These are phyloP conservation scores for Aptenodytes patagonicus DNA, from an alignment of 2,113 vertebrate species.

Conservation along the genomic window DNA sequence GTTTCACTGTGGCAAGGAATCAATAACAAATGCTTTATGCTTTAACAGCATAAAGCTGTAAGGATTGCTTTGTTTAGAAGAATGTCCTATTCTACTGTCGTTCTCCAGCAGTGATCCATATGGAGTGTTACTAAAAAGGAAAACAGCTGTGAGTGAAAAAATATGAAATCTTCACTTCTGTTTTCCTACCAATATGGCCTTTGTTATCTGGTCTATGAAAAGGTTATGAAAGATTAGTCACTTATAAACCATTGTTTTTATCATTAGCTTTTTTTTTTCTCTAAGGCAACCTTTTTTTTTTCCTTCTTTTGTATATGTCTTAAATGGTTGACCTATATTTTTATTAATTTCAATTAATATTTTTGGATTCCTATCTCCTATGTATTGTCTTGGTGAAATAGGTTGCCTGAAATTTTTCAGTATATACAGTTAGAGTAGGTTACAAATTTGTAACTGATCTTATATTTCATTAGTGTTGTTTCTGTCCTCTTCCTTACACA, in stretches of 20 bases:
- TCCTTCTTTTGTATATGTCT: background rate
- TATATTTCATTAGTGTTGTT: background rate
- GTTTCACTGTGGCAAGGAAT: background rate
- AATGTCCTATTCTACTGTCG: background rate
- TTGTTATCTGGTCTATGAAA: background rate
- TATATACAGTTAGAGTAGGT: background rate
- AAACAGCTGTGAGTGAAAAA: background rate
- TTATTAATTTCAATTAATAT: background rate
- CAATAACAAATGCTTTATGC: background rate
- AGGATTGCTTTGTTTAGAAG: background rate
- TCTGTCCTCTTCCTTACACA: background rate
- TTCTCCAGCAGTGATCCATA: background rate
- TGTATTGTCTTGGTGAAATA: background rate
- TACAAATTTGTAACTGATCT: background rate
- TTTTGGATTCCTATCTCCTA: background rate
- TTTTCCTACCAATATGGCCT: background rate
- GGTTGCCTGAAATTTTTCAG: background rate
- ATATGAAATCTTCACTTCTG: background rate
- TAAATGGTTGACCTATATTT: background rate
- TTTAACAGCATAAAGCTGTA: background rate
- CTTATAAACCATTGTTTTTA: background rate
- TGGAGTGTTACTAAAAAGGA: background rate
- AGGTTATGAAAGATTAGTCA: background rate
- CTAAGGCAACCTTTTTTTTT: background rate
- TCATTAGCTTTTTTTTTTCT: background rate